Evolutionary conservation across 2,797 vertebrate genomes (phyloP), one percentile per base, ranked within the genome.

Genomic region (Gallinago solitaria): DNA sequence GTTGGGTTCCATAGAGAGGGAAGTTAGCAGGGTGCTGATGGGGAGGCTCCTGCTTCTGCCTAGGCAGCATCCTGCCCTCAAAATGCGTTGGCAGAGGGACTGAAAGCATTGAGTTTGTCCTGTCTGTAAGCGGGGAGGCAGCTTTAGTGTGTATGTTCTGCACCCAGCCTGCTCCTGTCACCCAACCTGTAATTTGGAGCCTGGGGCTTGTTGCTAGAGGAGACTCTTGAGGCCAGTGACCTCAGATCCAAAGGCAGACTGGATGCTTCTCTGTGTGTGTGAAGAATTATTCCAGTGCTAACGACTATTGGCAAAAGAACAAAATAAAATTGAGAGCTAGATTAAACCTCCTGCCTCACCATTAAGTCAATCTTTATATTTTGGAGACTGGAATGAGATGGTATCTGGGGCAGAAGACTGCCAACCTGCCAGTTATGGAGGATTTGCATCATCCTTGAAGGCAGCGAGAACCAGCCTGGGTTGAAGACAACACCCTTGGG

Each of bases 41-140:
- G 41, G 43, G 20, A 67, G 16, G 0, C 1, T 63, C 10, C 6
- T 0, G 1, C n/a, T 68, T 61, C 56, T 63, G 48, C n/a, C 24
- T 24, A 33, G 39, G 20, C 24, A 39, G 32, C 0, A 1, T 73
- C 30, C 37, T 75, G 16, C 32, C 33, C 57, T 65, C 57, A 56
- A 28, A 43, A 54, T 48, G 20, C 4, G 1, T 65, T 50, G 64
- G 73, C 3, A 3, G 60, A 45, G 21, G 12, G 33, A 27, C 67
- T 64, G 27, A 53, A 69, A 54, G 21, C 28, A 14, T 21, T 18
- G 35, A 25, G 8, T 21, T 84, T 2, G 1, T 51, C 13, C 16
- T 37, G 39, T 33, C 25, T 43, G 63, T 47, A 47, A 69, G 56
- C 7, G 5, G 23, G 12, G 18, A 64, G 24, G 57, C 41, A 70